Conservation (phyloP, 2,888 invertebrate species). For the Vesta saturnalis region DNA sequence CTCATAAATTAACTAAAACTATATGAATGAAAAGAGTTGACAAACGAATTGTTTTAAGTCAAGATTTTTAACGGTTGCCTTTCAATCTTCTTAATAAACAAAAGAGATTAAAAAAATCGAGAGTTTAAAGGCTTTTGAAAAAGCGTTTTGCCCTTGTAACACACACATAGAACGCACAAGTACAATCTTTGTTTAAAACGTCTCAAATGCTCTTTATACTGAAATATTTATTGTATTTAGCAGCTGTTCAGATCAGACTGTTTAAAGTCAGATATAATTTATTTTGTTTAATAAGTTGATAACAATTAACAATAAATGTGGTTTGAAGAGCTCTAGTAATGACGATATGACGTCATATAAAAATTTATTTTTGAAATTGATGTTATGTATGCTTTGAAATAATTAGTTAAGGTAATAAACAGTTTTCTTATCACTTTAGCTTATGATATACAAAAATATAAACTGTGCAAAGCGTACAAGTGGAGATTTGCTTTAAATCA, state of each 20-base stretch:
- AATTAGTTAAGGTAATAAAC: conserved; percentile 37
- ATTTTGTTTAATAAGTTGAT: conserved; percentile 20
- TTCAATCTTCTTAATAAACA: conserved; percentile 26
- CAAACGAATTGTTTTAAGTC: conserved; percentile 18
- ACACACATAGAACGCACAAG: too few species aligned
- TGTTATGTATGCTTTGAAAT: conserved; percentile 31
- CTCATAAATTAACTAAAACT: conserved; percentile 9
- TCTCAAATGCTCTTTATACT: conserved; percentile 32
- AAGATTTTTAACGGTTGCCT: conserved; percentile 35
- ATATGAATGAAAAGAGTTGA: background rate
- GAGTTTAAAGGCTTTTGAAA: conserved; percentile 25
- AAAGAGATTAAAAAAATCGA: conserved; percentile 33
- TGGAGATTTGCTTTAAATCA: background rate
- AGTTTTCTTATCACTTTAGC: conserved; percentile 25
- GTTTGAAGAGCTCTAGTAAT: background rate
- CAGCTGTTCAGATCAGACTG: conserved; percentile 31
- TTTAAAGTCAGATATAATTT: conserved; percentile 37
- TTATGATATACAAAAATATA: conserved; percentile 13
- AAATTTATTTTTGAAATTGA: conserved; percentile 27
- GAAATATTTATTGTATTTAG: conserved; percentile 38
- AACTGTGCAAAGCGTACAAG: background rate
- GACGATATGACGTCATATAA: conserved; percentile 27
- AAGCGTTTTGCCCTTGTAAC: conserved; percentile 24
- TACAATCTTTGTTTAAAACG: conserved; percentile 34
- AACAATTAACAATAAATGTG: background rate